Conservation (phyloP, 2,888 invertebrate species). For the Malthinus flaveolus region DNA sequence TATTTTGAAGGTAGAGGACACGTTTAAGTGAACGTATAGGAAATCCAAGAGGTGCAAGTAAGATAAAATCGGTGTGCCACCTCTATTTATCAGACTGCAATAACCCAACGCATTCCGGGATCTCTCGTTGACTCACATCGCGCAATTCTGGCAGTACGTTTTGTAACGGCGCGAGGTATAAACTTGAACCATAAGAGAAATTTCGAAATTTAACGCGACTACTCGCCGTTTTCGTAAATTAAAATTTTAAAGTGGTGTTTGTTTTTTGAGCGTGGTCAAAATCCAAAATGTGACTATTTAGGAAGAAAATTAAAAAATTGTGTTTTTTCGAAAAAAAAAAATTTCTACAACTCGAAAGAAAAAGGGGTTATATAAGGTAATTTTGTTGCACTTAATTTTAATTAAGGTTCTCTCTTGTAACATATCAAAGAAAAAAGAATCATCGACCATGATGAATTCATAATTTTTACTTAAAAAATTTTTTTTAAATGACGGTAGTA, state of each 20-base stretch:
- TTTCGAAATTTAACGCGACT: background rate
- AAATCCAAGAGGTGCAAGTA: slow-evolving; percentile 11
- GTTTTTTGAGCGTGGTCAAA: background rate
- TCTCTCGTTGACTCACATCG: slow-evolving; percentile 33
- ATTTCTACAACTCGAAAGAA: background rate
- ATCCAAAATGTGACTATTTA: slow-evolving; percentile 7
- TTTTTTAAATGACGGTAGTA: background rate
- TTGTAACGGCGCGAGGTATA: slow-evolving; percentile 28
- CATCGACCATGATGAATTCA: slow-evolving; percentile 9
- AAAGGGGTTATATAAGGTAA: slow-evolving; percentile 11
- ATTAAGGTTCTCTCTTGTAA: background rate
- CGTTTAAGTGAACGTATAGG: slow-evolving; percentile 18
- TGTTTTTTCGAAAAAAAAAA: background rate
- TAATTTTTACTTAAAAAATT: background rate
- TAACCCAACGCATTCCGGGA: slow-evolving; percentile 34
- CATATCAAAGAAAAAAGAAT: background rate
- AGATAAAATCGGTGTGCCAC: slow-evolving; percentile 22
- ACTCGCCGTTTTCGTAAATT: background rate
- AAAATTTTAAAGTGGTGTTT: background rate
- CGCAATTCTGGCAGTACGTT: slow-evolving; percentile 30
- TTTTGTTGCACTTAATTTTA: background rate
- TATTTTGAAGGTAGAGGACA: slow-evolving; percentile 23
- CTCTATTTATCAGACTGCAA: slow-evolving; percentile 34
- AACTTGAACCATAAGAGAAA: slow-evolving; percentile 13
- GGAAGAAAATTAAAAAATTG: background rate